A percentile compares a stretch with the other conserved stretches of the same genome.
phyloP scores from a whole-genome alignment of 2,888 invertebrate species.

The Antheraea yamamai region DNA sequence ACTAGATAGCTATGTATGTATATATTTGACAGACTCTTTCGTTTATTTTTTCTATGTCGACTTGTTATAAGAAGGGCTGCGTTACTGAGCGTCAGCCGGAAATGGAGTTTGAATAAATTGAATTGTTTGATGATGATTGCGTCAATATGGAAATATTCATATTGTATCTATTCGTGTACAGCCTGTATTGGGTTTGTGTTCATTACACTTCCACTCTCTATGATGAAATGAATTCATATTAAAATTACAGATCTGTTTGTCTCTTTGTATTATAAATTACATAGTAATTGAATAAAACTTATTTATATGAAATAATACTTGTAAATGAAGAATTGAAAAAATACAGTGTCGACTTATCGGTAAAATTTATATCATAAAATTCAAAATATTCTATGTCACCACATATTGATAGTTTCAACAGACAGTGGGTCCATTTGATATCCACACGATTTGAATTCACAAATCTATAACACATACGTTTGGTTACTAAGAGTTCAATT shows the following conservation, averaged over 20 bases:
- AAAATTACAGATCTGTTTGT: neutral
- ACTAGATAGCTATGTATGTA: neutral
- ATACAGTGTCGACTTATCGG: neutral
- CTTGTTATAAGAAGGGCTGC: slow-evolving; percentile 55
- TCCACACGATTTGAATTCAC: neutral
- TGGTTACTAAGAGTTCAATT: neutral
- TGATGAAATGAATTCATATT: slow-evolving; percentile 2
- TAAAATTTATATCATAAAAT: neutral
- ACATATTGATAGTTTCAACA: neutral
- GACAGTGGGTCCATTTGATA: neutral
- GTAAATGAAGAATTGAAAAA: neutral
- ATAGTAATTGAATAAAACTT: neutral
- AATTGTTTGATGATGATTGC: slow-evolving; percentile 66
- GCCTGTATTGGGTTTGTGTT: neutral
- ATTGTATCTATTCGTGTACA: slow-evolving; percentile 40
- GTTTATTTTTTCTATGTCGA: slow-evolving; percentile 59
- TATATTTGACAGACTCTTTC: slow-evolving; percentile 54
- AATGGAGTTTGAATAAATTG: slow-evolving; percentile 70
- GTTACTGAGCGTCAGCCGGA: slow-evolving; percentile 62
- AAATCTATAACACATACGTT: neutral
- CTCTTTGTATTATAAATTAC: neutral
- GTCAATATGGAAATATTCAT: slow-evolving; percentile 58
- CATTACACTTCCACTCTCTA: neutral
- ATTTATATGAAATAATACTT: too few species aligned
- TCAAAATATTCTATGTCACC: neutral